Evolutionary conservation across 2,113 vertebrate species (phyloP).

Genomic region (Tauraco erythrolophus): DNA sequence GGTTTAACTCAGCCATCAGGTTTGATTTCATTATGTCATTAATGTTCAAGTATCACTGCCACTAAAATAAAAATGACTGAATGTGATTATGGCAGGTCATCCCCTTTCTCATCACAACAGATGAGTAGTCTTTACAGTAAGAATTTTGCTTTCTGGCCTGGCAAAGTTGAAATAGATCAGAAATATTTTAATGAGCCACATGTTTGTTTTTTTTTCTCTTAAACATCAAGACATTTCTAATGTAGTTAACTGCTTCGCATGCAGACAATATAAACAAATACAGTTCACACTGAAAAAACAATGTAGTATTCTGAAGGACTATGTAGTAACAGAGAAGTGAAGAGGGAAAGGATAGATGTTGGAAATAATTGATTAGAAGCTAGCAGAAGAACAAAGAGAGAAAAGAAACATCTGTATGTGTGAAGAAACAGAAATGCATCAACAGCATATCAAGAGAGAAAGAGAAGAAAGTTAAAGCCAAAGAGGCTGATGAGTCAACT

Average conservation of each 20-base stretch:
- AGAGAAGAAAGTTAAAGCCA: background rate
- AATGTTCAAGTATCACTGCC: background rate
- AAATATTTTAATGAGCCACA: background rate
- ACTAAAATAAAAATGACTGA: background rate
- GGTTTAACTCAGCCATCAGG: background rate
- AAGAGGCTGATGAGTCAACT: background rate
- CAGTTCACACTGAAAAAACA: background rate
- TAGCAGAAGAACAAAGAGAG: background rate
- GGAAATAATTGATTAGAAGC: background rate
- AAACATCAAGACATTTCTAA: background rate
- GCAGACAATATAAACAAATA: background rate
- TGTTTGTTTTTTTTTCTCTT: background rate
- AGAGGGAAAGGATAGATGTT: background rate
- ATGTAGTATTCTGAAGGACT: background rate
- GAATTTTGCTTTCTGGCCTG: background rate
- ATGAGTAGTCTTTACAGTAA: background rate
- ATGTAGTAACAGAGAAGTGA: background rate
- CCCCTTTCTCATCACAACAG: background rate
- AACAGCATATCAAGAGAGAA: background rate
- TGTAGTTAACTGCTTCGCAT: background rate
- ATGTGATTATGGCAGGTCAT: background rate
- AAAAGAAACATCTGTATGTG: background rate
- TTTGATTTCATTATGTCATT: background rate
- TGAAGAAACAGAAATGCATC: background rate
- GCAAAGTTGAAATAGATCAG: background rate